These are phyloP conservation scores for Hecatera dysodea DNA, from an alignment of 2,888 invertebrate species.

Conservation along the genomic window DNA sequence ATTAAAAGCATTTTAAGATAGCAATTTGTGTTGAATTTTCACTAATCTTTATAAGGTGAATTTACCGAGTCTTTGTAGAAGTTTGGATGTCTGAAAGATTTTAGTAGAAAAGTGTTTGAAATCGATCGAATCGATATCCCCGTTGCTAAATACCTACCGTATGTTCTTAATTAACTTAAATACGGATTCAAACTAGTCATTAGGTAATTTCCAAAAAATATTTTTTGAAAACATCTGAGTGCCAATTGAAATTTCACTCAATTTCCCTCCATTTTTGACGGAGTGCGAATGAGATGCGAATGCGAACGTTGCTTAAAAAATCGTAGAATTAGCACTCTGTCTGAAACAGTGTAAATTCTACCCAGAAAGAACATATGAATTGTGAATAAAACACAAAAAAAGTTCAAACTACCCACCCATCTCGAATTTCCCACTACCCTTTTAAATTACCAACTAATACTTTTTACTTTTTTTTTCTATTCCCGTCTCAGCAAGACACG, in stretches of 20 bases:
- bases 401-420: conserved; percentile 18
- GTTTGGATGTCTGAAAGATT: not conserved
- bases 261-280: too few species aligned
- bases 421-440: conserved; percentile 37
- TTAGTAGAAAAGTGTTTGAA: not conserved
- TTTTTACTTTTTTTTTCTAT: conserved; percentile 59
- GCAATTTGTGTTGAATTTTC: not conserved
- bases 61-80: not conserved
- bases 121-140: not conserved
- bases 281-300: too few species aligned
- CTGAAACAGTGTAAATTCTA: not conserved
- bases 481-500: conserved; percentile 63
- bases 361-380: not conserved
- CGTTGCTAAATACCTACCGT: not conserved
- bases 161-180: too few species aligned
- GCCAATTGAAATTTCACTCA: too few species aligned
- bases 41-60: not conserved
- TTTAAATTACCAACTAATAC: conserved; percentile 62
- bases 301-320: too few species aligned
- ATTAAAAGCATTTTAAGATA: not conserved
- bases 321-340: too few species aligned
- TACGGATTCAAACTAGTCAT: not conserved
- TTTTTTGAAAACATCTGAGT: too few species aligned
- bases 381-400: conserved; percentile 10
- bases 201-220: not conserved